Evolutionary conservation across 2,113 vertebrate genomes (phyloP), one percentile per base, ranked within the genome.

Genomic region (Dunckerocampus dactyliophorus): DNA sequence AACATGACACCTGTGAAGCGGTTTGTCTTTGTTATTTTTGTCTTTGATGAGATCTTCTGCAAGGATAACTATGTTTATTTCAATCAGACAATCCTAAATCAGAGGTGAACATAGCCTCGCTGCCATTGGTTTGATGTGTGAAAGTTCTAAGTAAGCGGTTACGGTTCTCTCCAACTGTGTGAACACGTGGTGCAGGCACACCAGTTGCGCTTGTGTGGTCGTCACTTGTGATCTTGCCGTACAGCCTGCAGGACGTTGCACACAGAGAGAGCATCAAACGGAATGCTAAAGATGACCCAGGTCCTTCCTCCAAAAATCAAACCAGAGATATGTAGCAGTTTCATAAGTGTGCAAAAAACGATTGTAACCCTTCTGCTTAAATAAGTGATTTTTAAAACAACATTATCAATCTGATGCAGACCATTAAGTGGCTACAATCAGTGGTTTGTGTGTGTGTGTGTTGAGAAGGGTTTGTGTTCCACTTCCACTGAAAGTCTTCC

Each of bases 211-310:
- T 55, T 65, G 75, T 47, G 51, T 58, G 71, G 64, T 65, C 52
- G 37, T 1, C 31, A 6, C 60, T 70, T 82, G 71, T 83, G 81
- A 83, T 85, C 74, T 76, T 34, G 24, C 2, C 1, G 68, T 80
- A 67, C 67, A 62, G 64, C 74, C 68, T 73, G 64, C 71, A 72
- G 65, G 72, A 78, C 22, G 54, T 71, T 50, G 62, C 77, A 71
- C 57, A 15, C 31, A 12, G 56, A 37, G 62, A 12, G 56, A 37
- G 62, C 71, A 77, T 79, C 73, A 86, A 81, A 75, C 62, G 62
- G 71, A 82, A 82, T 74, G 47, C 43, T 37, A 34, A 69, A 79
- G 67, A 67, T 31, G 62, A 60, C 63, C 53, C 55, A 34, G 45
- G 62, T 63, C 63, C 53, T 73, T 77, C 71, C 17, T 56, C 8